Percentiles rank a stretch among this genome's conserved stretches.
These are phyloP conservation scores for Ageneiosus marmoratus DNA, from an alignment of 2,113 vertebrate genomes.

Conservation along the genomic window DNA sequence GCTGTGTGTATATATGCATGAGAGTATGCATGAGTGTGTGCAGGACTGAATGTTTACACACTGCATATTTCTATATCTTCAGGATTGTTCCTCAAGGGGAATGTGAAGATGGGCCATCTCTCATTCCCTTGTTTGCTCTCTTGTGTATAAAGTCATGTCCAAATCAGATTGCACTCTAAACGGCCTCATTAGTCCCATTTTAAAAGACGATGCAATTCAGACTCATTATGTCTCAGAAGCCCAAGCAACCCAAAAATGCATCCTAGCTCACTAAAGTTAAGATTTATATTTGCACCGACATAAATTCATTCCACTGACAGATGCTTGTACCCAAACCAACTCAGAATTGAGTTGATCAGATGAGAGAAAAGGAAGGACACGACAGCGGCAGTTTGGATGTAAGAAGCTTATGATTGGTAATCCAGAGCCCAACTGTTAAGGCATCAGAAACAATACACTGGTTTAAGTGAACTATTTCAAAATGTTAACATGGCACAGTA, in stretches of 20 bases:
- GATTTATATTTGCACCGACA: too few relatives aligned
- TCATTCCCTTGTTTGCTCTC: conserved; percentile 16
- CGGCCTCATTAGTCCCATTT: conserved; percentile 11
- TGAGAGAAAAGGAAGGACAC: too few relatives aligned
- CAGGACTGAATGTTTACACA: conserved; percentile 64
- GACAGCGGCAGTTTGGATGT: too few relatives aligned
- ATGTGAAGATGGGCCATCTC: conserved; percentile 44
- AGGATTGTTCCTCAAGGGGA: conserved; percentile 57
- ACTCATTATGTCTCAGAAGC: conserved; percentile 16
- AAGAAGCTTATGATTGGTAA: too few relatives aligned
- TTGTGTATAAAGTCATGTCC: not conserved
- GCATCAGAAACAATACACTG: too few relatives aligned
- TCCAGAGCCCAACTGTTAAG: too few relatives aligned
- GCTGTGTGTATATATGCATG: conserved; percentile 32
- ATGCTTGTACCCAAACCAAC: too few relatives aligned
- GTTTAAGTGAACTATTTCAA: too few relatives aligned
- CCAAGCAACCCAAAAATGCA: not conserved
- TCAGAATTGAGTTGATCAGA: too few relatives aligned
- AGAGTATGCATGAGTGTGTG: conserved; percentile 48
- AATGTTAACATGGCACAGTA: too few relatives aligned
- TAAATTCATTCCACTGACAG: too few relatives aligned
- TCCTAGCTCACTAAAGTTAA: not conserved
- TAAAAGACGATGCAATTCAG: not conserved
- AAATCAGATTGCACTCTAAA: conserved; percentile 36
- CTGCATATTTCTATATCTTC: conserved; percentile 66